Conservation (phyloP, 2,888 invertebrate genomes). For the Lasius fuliginosus region DNA sequence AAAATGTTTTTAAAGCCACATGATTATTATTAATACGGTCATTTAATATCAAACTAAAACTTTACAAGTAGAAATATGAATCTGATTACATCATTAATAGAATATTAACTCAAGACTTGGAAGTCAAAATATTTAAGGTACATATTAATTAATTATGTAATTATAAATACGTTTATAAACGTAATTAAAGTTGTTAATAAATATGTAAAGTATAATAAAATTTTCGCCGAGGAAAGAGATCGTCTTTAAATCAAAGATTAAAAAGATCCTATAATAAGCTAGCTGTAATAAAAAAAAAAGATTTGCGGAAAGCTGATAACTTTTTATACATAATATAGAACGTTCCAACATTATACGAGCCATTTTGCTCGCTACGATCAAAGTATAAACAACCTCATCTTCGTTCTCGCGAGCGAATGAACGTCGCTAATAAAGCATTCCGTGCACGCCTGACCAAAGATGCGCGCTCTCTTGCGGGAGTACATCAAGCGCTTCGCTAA, state of each 20-base stretch:
- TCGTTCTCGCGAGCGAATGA: slow-evolving; percentile 3
- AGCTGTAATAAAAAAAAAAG: not conserved
- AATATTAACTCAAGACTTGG: not conserved
- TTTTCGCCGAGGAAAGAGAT: not conserved
- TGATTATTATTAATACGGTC: not conserved
- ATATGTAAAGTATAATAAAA: not conserved
- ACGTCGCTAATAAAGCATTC: slow-evolving; percentile 18
- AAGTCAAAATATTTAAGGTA: not conserved
- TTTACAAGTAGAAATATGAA: not conserved
- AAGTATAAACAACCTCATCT: slow-evolving; percentile 17
- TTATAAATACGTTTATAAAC: not conserved
- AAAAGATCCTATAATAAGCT: not conserved
- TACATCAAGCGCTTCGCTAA: slow-evolving; percentile 28
- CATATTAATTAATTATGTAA: slow-evolving; percentile 15
- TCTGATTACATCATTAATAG: no score
- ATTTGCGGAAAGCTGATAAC: not conserved
- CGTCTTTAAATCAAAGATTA: not conserved
- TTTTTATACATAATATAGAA: not conserved
- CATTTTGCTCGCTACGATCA: slow-evolving; percentile 3
- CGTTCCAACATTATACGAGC: not conserved
- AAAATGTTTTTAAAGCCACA: not conserved
- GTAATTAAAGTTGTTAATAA: not conserved
- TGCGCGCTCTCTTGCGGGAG: not conserved
- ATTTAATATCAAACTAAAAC: not conserved
- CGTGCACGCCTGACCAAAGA: not conserved